These are phyloP conservation scores for Drosophila tanythrix DNA, from an alignment of 2,888 invertebrate species.

Conservation along the genomic window DNA sequence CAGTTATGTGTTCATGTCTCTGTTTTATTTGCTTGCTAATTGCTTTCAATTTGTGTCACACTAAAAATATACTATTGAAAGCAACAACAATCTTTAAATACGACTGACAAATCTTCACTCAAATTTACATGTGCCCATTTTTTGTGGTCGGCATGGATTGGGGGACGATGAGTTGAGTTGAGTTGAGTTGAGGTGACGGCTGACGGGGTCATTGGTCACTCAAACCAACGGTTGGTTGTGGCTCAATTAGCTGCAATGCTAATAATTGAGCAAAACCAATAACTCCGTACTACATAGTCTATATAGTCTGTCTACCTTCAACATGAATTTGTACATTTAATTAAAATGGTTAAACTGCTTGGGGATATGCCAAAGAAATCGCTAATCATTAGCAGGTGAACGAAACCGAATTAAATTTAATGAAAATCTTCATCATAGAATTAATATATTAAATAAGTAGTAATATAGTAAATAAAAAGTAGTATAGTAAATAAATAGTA, in stretches of 20 bases:
- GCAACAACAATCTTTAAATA: neutral
- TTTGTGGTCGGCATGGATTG: neutral
- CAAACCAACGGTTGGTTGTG: neutral
- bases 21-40: slow-evolving; percentile 43
- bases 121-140: neutral
- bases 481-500: no score
- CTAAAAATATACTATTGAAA: slow-evolving; percentile 20
- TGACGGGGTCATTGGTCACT: slow-evolving; percentile 29
- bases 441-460: neutral
- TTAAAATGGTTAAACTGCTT: neutral
- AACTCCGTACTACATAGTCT: neutral
- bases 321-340: neutral
- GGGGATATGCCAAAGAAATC: neutral
- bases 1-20: neutral
- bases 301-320: neutral
- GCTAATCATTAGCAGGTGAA: no score
- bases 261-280: neutral
- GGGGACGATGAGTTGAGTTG: neutral
- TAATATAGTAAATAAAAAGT: no score
- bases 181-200: neutral
- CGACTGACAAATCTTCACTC: slow-evolving; percentile 5
- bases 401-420: neutral
- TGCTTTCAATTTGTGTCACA: slow-evolving; percentile 34
- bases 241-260: neutral
- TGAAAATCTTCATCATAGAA: neutral